phyloP scores from a whole-genome alignment of 2,797 vertebrate species.

The Agapornis canus region DNA sequence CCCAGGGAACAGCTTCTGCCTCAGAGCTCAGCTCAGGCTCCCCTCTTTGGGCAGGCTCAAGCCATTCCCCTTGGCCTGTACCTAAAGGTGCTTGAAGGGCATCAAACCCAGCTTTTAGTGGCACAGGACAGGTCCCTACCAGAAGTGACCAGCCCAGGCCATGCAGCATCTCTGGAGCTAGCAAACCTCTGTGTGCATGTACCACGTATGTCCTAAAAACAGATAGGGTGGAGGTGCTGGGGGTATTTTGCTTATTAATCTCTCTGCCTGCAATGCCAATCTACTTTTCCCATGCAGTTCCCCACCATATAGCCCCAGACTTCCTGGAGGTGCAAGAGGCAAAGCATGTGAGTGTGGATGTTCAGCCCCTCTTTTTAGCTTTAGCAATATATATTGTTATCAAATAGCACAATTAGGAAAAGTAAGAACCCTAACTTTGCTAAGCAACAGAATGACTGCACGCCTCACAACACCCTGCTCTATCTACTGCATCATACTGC shows the following conservation, averaged over 20 bases:
- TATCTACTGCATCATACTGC: neutral
- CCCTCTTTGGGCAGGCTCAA: neutral
- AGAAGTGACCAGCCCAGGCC: neutral
- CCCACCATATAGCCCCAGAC: fast-evolving
- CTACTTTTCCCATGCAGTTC: neutral
- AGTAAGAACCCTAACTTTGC: neutral
- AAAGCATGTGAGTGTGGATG: fast-evolving
- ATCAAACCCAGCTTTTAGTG: neutral
- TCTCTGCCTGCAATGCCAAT: neutral
- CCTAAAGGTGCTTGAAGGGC: neutral
- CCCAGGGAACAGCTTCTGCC: neutral
- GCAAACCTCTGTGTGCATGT: fast-evolving
- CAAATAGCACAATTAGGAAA: neutral
- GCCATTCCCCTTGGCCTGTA: neutral
- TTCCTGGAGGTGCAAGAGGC: neutral
- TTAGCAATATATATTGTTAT: neutral
- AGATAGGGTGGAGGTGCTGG: neutral
- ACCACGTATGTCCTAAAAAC: fast-evolving
- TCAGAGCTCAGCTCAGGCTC: neutral
- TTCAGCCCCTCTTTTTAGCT: neutral
- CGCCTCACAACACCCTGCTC: neutral
- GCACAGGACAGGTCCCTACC: neutral
- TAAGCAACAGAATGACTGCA: neutral
- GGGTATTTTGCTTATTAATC: neutral
- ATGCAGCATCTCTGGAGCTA: neutral